Conservation (phyloP, 2,888 invertebrate species). For the Zootermopsis nevadensis region DNA sequence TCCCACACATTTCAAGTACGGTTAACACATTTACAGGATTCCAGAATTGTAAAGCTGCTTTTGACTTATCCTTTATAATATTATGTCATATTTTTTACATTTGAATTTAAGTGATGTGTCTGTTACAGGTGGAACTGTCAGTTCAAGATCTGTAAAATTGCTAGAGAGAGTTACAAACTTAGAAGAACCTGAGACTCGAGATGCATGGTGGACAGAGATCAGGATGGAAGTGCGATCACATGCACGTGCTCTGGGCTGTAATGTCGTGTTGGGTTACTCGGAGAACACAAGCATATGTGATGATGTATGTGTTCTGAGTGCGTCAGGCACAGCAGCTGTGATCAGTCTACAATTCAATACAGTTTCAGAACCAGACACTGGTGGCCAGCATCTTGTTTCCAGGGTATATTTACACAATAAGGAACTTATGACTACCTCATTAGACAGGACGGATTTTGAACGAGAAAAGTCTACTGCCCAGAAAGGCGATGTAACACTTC, state of each 20-base stretch:
- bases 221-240: constrained; percentile 96
- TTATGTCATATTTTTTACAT: too few relatives aligned
- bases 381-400: constrained; percentile 73
- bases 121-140: constrained; percentile 79
- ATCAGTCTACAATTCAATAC: constrained; percentile 67
- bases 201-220: constrained; percentile 97
- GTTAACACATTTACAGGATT: too few relatives aligned
- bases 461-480: constrained; percentile 58
- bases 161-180: constrained; percentile 83
- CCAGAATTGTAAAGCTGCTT: too few relatives aligned
- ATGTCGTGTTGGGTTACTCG: constrained; percentile 93
- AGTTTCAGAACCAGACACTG: constrained; percentile 74
- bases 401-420: constrained; percentile 53
- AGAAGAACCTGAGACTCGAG: constrained; percentile 91
- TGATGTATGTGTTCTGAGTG: constrained; percentile 94
- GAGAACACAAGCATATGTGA: constrained; percentile 94
- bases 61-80: too few relatives aligned
- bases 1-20: too few relatives aligned
- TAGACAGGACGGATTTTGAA: constrained; percentile 67
- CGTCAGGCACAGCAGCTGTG: constrained; percentile 93
- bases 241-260: constrained; percentile 90
- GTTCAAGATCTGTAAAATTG: constrained; percentile 85
- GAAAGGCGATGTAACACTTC: constrained; percentile 34
- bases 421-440: constrained; percentile 65
- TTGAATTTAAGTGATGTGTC: too few relatives aligned